phyloP scores from a whole-genome alignment of 2,888 invertebrate genomes.

The Gortyna flavago region DNA sequence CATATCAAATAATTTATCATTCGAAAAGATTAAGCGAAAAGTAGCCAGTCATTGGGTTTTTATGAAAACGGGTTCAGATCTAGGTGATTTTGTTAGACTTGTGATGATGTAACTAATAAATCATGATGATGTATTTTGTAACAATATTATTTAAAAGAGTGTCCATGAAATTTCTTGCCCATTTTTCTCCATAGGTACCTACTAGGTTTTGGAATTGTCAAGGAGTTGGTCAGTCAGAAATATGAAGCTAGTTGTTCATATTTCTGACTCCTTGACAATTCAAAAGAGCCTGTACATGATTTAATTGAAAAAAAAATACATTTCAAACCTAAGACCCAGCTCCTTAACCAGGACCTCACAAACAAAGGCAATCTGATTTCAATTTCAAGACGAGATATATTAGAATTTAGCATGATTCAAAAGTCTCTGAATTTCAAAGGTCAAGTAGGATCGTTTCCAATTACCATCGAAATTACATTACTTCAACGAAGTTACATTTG shows the following conservation, averaged over 20 bases:
- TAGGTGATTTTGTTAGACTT: slow-evolving; percentile 5
- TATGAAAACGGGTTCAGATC: not conserved
- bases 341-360: slow-evolving; percentile 1
- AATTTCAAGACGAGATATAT: slow-evolving; percentile 30
- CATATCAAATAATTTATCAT: slow-evolving; percentile 11
- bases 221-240: not conserved
- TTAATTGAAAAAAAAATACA: slow-evolving; percentile 5
- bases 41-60: not conserved
- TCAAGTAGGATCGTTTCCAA: slow-evolving; percentile 45
- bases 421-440: slow-evolving; percentile 39
- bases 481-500: slow-evolving; percentile 38
- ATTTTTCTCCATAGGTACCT: not conserved
- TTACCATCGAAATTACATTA: slow-evolving; percentile 49
- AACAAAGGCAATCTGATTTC: slow-evolving; percentile 22
- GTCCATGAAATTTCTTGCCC: not conserved
- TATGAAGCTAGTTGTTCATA: not conserved
- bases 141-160: not conserved
- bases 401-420: slow-evolving; percentile 29
- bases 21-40: not conserved
- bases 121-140: not conserved
- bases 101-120: not conserved
- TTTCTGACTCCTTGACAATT: not conserved
- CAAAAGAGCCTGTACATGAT: not conserved
- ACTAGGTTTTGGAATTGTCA: no score
- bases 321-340: not conserved